Evolutionary conservation across 92 coral and sea anemone species (phyloP).

Genomic region (Porites rus): DNA sequence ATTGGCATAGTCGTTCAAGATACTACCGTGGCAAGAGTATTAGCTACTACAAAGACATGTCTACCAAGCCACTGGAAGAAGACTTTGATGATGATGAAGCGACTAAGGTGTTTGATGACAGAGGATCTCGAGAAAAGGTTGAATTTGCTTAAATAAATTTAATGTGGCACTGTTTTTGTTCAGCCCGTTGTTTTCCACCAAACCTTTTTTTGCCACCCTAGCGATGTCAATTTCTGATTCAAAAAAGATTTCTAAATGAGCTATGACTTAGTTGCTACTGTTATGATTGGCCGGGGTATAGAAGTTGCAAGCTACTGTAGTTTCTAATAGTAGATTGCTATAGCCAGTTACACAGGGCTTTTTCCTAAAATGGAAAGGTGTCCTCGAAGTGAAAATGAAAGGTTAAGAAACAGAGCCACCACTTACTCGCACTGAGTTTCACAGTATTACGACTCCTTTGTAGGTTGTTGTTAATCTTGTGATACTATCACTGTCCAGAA

Average conservation of each 20-base stretch:
- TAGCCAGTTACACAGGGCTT: too few relatives aligned
- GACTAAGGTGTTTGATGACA: slow-evolving; percentile 74
- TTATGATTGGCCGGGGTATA: neutral
- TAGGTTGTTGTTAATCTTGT: neutral
- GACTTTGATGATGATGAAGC: slow-evolving; percentile 91
- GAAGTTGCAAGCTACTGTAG: neutral
- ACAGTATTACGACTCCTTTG: too few relatives aligned
- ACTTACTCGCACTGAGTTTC: too few relatives aligned
- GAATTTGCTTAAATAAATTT: slow-evolving; percentile 73
- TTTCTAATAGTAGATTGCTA: too few relatives aligned
- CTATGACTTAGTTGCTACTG: neutral
- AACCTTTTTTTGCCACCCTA: neutral
- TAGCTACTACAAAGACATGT: slow-evolving; percentile 81
- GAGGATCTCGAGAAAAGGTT: slow-evolving; percentile 76
- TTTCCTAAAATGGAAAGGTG: too few relatives aligned
- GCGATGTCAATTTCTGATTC: neutral
- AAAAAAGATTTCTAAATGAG: neutral
- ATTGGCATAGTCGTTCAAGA: slow-evolving; percentile 54
- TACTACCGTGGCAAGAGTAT: slow-evolving; percentile 63
- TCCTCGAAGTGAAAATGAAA: neutral
- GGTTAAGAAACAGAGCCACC: neutral
- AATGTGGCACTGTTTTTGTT: neutral
- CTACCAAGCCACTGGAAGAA: slow-evolving; percentile 83
- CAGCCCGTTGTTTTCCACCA: neutral
- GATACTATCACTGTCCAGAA: neutral